A percentile compares a stretch with the other conserved stretches of the same genome.
These are phyloP conservation scores for Drosophila nr. perissopoda DNA, from an alignment of 2,888 invertebrate species.

Conservation along the genomic window DNA sequence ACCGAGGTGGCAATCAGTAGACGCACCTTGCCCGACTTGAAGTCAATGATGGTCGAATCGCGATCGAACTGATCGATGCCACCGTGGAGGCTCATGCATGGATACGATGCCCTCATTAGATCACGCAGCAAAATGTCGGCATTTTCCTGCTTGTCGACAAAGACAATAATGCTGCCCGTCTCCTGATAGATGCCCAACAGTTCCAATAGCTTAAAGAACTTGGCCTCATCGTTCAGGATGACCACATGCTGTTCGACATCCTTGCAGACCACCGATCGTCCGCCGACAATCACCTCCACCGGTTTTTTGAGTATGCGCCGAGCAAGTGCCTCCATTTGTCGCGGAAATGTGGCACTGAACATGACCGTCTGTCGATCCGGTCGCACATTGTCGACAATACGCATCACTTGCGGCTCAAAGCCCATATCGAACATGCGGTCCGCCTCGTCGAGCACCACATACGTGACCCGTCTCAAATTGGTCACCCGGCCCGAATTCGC, in stretches of 20 bases:
- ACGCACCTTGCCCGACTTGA: conserved; percentile 97
- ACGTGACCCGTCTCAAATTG: conserved; percentile 97
- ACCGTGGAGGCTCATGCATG: conserved; percentile 98
- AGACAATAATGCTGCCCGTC: conserved; percentile 96
- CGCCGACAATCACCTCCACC: conserved; percentile 98
- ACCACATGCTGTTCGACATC: conserved; percentile 98
- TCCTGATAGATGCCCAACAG: conserved; percentile 97
- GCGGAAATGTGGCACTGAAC: conserved; percentile 99
- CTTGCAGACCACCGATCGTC: conserved; percentile 97
- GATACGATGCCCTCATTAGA: conserved; percentile 97
- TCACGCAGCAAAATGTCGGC: conserved; percentile 97
- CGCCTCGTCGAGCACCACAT: conserved; percentile 99
- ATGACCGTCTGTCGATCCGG: conserved; percentile 99
- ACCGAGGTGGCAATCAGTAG: conserved; percentile 98
- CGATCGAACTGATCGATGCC: conserved; percentile 99
- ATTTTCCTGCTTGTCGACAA: conserved; percentile 99
- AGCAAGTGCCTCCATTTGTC: conserved; percentile 99
- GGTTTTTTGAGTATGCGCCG: conserved; percentile 96
- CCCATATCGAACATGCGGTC: conserved; percentile 99
- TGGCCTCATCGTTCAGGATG: conserved; percentile 97
- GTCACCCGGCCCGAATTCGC: conserved; percentile 99
- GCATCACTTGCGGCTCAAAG: conserved; percentile 93
- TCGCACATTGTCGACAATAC: conserved; percentile 98
- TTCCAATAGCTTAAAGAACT: conserved; percentile 98
- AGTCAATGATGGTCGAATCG: conserved; percentile 98